These are phyloP conservation scores for Anabacerthia variegaticeps DNA, from an alignment of 2,797 vertebrate species.

Conservation along the genomic window DNA sequence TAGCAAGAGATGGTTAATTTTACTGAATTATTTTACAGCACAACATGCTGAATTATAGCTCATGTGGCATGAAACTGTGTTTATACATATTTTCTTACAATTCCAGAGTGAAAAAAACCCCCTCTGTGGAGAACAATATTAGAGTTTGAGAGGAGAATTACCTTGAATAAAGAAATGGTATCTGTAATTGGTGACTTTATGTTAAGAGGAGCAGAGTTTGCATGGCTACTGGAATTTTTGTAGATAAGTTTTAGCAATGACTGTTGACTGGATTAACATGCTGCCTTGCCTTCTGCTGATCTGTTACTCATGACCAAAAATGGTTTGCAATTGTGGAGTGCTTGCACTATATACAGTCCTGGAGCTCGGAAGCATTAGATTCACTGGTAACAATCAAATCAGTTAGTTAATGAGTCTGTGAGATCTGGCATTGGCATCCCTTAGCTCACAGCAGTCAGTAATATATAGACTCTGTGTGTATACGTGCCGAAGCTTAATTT, in stretches of 20 bases:
- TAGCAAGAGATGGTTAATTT: background rate
- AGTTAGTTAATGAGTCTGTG: conserved; percentile 10
- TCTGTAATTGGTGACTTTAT: background rate
- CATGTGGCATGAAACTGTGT: background rate
- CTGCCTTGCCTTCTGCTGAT: conserved; percentile 8
- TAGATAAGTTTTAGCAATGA: background rate
- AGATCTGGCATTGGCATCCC: conserved; percentile 53
- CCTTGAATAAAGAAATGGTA: background rate
- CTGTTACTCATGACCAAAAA: conserved; percentile 27
- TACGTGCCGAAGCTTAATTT: conserved; percentile 64
- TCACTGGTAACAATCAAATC: background rate
- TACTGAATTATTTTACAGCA: background rate
- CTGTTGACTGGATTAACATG: background rate
- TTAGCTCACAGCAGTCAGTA: conserved; percentile 56
- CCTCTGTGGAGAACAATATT: background rate
- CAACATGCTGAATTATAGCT: background rate
- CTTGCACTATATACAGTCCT: background rate
- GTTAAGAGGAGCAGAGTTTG: background rate
- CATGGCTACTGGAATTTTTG: background rate
- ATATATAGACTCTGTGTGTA: conserved; percentile 43
- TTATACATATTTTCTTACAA: background rate
- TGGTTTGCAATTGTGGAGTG: background rate
- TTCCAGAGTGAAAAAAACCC: background rate
- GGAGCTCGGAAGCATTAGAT: background rate
- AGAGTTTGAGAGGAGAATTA: background rate